These are phyloP conservation scores for Schizopygopsis malacanthus DNA, from an alignment of 2,797 vertebrate genomes.

Conservation along the genomic window DNA sequence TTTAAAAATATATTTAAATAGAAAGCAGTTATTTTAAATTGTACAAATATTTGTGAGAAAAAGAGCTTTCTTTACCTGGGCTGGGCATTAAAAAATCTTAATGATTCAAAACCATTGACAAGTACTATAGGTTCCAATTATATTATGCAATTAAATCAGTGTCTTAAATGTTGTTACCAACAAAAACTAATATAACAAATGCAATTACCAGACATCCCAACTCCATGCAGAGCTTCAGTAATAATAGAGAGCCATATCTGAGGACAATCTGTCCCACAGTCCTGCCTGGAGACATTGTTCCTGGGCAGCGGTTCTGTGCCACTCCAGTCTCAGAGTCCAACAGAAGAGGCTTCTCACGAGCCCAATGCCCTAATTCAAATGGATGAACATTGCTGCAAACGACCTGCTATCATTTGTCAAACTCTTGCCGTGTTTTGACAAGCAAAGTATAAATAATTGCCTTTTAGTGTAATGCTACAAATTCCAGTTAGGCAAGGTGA, in stretches of 20 bases:
- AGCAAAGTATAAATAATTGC: conserved; percentile 59
- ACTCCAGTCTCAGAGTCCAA: conserved; percentile 13
- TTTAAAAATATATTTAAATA: neutral
- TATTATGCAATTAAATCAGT: neutral
- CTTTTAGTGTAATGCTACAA: conserved; percentile 51
- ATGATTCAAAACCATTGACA: neutral
- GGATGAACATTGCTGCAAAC: conserved; percentile 50
- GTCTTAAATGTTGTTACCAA: neutral
- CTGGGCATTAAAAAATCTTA: neutral
- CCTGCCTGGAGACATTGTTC: neutral
- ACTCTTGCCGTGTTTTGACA: conserved; percentile 53
- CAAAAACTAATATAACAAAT: neutral
- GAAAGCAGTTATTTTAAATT: neutral
- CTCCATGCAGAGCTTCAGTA: neutral
- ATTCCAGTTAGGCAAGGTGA: conserved; percentile 44
- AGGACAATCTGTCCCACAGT: conserved; percentile 12
- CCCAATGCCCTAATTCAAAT: conserved; percentile 54
- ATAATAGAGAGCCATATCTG: neutral
- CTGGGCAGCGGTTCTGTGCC: neutral
- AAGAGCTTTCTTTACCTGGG: neutral
- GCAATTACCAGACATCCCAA: neutral
- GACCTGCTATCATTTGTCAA: conserved; percentile 56
- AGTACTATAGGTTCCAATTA: neutral
- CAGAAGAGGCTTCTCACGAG: conserved; percentile 23
- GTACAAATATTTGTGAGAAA: neutral